These are phyloP conservation scores for Eretmochelys imbricata DNA, from an alignment of 2,113 vertebrate genomes.

Conservation along the genomic window DNA sequence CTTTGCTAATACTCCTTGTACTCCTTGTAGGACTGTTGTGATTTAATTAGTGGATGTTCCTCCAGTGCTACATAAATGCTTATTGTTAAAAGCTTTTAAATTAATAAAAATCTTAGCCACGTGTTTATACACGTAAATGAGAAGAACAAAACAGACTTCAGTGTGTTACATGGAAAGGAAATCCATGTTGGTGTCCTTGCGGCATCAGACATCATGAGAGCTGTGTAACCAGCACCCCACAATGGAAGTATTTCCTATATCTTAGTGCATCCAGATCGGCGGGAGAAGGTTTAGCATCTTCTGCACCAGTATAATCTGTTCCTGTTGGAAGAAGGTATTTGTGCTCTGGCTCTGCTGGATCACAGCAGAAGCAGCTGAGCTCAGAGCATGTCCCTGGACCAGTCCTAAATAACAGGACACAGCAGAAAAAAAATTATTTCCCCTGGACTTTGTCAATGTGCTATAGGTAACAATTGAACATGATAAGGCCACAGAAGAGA, in stretches of 20 bases:
- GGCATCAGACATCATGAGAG: background rate
- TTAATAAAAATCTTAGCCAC: accelerated
- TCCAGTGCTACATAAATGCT: background rate
- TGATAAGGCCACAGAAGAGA: background rate
- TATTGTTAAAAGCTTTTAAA: constrained; percentile 12
- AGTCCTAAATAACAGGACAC: background rate
- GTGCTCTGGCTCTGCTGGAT: background rate
- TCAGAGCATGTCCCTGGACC: background rate
- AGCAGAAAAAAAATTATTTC: background rate
- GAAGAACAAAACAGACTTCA: background rate
- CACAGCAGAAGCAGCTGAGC: background rate
- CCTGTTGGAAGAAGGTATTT: constrained; percentile 13
- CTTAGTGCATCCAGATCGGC: background rate
- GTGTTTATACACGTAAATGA: background rate
- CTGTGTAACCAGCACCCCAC: background rate
- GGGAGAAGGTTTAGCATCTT: background rate
- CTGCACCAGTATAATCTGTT: background rate
- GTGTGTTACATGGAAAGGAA: background rate
- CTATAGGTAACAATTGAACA: background rate
- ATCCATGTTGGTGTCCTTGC: background rate
- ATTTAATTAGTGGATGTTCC: constrained; percentile 10
- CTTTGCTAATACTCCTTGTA: background rate
- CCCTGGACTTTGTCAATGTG: background rate
- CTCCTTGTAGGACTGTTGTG: background rate
- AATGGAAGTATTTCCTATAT: accelerated